phyloP scores from a whole-genome alignment of 1,140 invertebrate species.

The Pentalonia nigronervosa region DNA sequence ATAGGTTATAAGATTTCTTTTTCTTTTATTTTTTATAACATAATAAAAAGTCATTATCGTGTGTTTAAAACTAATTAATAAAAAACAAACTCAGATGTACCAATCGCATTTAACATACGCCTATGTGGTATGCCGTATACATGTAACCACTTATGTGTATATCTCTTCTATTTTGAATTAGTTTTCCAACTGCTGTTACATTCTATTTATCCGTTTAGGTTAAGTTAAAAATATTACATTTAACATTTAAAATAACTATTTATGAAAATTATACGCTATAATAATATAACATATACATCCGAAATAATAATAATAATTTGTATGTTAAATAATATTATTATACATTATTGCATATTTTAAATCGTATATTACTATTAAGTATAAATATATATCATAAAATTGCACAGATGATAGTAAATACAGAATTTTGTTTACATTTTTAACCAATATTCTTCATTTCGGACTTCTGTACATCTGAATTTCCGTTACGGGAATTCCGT shows the following conservation, averaged over 20 bases:
- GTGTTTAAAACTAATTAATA: neutral
- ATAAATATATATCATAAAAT: neutral
- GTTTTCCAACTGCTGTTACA: neutral
- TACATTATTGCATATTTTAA: slow-evolving; percentile 34
- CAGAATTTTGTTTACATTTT: slow-evolving; percentile 6
- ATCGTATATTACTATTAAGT: slow-evolving; percentile 20
- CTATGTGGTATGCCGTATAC: neutral
- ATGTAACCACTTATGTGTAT: neutral
- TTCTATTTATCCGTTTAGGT: slow-evolving; percentile 12
- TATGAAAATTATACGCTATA: neutral
- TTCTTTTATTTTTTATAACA: slow-evolving; percentile 25
- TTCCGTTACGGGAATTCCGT: neutral
- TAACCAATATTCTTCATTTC: neutral
- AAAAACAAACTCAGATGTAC: neutral
- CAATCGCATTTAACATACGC: slow-evolving; percentile 13
- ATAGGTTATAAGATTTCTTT: slow-evolving; percentile 17
- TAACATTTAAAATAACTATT: slow-evolving; percentile 12
- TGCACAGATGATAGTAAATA: slow-evolving; percentile 21
- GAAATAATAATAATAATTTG: neutral
- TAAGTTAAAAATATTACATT: slow-evolving; percentile 4
- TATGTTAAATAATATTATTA: slow-evolving; percentile 29
- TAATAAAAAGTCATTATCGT: slow-evolving; percentile 14
- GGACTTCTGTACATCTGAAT: neutral
- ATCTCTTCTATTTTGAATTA: neutral
- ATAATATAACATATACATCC: neutral